Conservation (phyloP, 2,888 invertebrate genomes). For the Macaria notata region DNA sequence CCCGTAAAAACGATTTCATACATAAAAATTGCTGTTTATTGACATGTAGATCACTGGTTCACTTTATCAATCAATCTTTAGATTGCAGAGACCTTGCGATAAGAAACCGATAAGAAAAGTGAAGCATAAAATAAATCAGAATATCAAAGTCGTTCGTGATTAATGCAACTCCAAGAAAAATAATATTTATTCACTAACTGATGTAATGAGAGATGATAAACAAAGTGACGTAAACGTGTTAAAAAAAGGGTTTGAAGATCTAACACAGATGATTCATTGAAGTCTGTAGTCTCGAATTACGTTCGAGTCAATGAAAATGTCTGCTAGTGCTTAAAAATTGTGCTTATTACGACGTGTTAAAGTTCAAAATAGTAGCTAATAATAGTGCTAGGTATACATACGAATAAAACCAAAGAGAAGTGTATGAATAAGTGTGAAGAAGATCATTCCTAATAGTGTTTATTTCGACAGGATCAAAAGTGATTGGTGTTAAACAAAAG, state of each 20-base stretch:
- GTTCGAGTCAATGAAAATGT: slow-evolving; percentile 20
- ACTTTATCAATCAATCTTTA: slow-evolving; percentile 39
- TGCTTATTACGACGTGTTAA: too few species aligned
- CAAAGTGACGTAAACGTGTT: slow-evolving; percentile 34
- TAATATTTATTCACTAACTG: slow-evolving; percentile 12
- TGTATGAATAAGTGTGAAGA: too few species aligned
- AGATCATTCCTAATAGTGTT: too few species aligned
- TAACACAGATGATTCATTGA: slow-evolving; percentile 26
- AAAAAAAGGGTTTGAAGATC: slow-evolving; percentile 29
- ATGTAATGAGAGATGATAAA: slow-evolving; percentile 27
- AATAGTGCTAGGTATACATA: too few species aligned
- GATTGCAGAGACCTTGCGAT: slow-evolving; percentile 61
- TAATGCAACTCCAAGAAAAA: slow-evolving; percentile 22
- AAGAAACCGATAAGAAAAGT: slow-evolving; percentile 51
- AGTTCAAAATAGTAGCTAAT: too few species aligned
- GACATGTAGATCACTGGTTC: slow-evolving; percentile 51
- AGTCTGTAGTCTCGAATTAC: slow-evolving; percentile 17
- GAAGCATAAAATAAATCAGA: slow-evolving; percentile 39
- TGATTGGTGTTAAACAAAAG: too few species aligned
- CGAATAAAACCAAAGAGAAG: too few species aligned
- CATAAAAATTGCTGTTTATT: slow-evolving; percentile 40
- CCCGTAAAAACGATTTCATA: too few species aligned
- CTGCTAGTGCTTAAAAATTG: slow-evolving; percentile 4
- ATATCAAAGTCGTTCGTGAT: slow-evolving; percentile 39
- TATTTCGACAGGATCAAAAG: too few species aligned